Conservation (phyloP, 92 coral and sea anemone genomes). For the Parazoanthus darwini region DNA sequence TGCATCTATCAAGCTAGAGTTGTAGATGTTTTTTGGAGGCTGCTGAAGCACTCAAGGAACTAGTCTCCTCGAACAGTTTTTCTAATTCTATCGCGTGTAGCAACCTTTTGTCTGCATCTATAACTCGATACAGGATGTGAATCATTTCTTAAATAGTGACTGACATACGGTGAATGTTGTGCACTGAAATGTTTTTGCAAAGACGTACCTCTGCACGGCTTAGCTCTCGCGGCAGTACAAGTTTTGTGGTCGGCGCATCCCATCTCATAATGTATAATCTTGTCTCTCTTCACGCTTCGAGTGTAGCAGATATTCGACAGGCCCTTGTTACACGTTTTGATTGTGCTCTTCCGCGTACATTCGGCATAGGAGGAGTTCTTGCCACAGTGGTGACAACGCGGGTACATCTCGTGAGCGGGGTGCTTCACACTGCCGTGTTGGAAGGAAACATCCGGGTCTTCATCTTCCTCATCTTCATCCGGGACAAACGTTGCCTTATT, state of each 20-base stretch:
- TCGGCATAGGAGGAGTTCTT: slow-evolving; percentile 86
- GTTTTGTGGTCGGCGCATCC: slow-evolving; percentile 89
- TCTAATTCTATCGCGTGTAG: no score
- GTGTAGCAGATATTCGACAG: slow-evolving; percentile 94
- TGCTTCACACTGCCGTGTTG: slow-evolving; percentile 92
- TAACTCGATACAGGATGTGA: no score
- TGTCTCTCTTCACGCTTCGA: slow-evolving; percentile 73
- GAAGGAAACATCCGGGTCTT: slow-evolving; percentile 67
- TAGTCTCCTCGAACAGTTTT: no score
- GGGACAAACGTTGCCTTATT: slow-evolving; percentile 23
- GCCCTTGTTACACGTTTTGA: slow-evolving; percentile 75
- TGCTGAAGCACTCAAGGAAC: no score
- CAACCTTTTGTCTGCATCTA: no score
- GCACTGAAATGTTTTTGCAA: neutral
- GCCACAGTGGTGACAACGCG: slow-evolving; percentile 87
- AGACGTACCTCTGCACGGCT: slow-evolving; percentile 83
- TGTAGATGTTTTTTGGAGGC: no score
- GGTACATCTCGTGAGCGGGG: slow-evolving; percentile 94
- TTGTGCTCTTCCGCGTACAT: slow-evolving; percentile 69
- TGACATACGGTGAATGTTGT: no score
- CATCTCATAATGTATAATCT: slow-evolving; percentile 86
- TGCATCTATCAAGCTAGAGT: no score
- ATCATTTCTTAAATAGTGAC: no score
- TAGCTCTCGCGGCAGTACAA: slow-evolving; percentile 84
- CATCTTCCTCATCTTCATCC: slow-evolving; percentile 38